Conservation (phyloP, 2,113 vertebrate genomes). For the Rhinogobius similis region DNA sequence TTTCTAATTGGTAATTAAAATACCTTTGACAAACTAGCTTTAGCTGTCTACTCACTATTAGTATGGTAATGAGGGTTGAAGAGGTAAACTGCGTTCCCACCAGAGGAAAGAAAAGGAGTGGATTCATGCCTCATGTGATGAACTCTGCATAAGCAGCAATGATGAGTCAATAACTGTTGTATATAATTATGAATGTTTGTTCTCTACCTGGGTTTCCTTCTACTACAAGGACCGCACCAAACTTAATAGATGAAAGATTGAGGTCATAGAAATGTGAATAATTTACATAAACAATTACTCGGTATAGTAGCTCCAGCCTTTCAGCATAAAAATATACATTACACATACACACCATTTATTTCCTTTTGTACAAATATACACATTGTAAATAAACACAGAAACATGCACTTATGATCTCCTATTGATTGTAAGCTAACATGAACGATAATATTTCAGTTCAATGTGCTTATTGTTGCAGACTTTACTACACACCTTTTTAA, state of each 20-base stretch:
- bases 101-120: constrained; percentile 21
- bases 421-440: neutral
- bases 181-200: constrained; percentile 3
- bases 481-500: neutral
- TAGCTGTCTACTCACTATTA: constrained; percentile 63
- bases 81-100: constrained; percentile 64
- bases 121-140: constrained; percentile 7
- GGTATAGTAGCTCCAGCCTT: neutral
- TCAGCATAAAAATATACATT: neutral
- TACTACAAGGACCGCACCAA: neutral
- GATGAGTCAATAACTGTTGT: constrained; percentile 11
- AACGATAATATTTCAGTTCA: neutral
- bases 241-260: neutral
- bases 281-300: neutral
- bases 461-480: neutral
- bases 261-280: neutral
- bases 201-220: neutral
- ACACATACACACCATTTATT: neutral
- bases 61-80: constrained; percentile 70
- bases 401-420: neutral
- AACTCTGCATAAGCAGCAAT: constrained; percentile 7
- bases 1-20: constrained; percentile 76
- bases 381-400: neutral
- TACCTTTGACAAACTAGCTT: constrained; percentile 68
- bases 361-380: neutral